Evolutionary conservation across 2,797 vertebrate genomes (phyloP), one percentile per base, ranked within the genome.

Genomic region (Manis javanica): DNA sequence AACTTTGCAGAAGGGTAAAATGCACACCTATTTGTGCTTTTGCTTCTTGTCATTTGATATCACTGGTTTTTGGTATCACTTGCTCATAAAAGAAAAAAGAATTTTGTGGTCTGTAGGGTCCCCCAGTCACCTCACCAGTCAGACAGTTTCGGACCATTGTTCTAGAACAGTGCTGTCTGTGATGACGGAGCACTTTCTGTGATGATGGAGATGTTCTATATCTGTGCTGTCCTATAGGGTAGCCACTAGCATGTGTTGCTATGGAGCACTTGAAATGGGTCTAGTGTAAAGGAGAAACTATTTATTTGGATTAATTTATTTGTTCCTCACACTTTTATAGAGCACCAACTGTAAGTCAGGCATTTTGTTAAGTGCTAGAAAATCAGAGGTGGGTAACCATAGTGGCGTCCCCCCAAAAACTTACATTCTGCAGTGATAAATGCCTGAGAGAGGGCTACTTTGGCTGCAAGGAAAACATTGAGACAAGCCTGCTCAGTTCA

Each of bases 271-370:
- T 94, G 29, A 79, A 85, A 61, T 68, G 11, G 91, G 51, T 75
- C 66, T 86, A 75, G 37, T 75, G 42, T 55, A 86, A 86, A 64
- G 64, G 16, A 75, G 37, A 84, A 87, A 89, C 13, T 63, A 69
- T 71, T 49, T 92, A 68, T 83, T 77, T 91, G 16, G 77, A 78
- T 74, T 63, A 68, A 78, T 88, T 93, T 79, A 84, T 72, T 94
- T 95, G 66, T 46, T 84, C 37, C 42, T 42, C 46, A 71, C 46
- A 53, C 14, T 59, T 31, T 84, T 78, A 34, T 42, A 90, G 87
- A 90, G 59, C 23, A n/a, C 49, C 72, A 85, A 5, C 55, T 79
- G 18, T 86, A 39, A 81, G 29, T n/a, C 74, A 75, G 57, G 16
- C 57, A 93, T 29, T 75, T 5, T 74, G 51, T 74, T 93, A 96